Evolutionary conservation across 2,888 invertebrate genomes (phyloP).

Genomic region (Hyles lineata): DNA sequence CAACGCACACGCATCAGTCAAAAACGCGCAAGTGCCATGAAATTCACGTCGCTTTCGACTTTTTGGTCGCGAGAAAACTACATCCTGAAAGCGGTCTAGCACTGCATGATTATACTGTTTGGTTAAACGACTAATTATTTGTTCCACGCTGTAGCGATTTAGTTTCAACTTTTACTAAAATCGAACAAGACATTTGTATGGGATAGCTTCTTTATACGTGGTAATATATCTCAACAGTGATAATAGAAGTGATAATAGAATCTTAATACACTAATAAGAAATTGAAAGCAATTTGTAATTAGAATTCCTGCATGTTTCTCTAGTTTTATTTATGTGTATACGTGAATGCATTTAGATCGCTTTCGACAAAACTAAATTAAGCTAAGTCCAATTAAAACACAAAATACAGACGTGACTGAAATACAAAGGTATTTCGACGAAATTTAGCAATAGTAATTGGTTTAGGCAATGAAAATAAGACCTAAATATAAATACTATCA

Average conservation of each 20-base stretch:
- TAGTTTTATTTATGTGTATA: slow-evolving; percentile 37
- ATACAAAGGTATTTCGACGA: neutral
- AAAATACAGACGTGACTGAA: slow-evolving; percentile 6
- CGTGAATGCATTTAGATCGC: slow-evolving; percentile 1
- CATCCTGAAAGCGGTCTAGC: no score
- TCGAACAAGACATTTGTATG: no score
- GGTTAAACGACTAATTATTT: no score
- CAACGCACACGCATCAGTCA: no score
- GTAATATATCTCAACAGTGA: no score
- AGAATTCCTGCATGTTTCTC: slow-evolving; percentile 36
- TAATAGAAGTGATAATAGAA: neutral
- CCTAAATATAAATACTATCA: neutral
- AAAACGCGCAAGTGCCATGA: no score
- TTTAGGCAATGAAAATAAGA: neutral
- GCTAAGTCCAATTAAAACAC: neutral
- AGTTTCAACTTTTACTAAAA: no score
- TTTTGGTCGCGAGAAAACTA: no score
- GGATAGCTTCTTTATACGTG: no score
- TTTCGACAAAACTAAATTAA: slow-evolving; percentile 22
- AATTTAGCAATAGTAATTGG: neutral
- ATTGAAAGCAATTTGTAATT: slow-evolving; percentile 34
- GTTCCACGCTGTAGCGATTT: no score
- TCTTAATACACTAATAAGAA: neutral
- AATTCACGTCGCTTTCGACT: no score
- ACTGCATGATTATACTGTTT: no score